These are phyloP conservation scores for Siderastrea radians DNA, from an alignment of 92 coral and sea anemone genomes.

Conservation along the genomic window DNA sequence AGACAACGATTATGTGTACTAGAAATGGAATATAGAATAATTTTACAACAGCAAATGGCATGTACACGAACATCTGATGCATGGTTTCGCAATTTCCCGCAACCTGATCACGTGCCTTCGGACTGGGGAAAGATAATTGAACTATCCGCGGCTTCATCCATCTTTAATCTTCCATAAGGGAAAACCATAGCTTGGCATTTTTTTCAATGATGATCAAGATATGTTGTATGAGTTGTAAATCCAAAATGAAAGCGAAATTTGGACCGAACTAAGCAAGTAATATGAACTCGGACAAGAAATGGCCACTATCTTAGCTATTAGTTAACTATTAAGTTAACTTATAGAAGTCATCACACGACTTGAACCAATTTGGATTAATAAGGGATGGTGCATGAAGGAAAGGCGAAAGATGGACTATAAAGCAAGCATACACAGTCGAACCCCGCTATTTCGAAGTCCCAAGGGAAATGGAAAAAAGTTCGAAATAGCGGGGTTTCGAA, in stretches of 20 bases:
- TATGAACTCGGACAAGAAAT: not conserved
- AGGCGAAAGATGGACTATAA: not conserved
- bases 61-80: not conserved
- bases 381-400: not conserved
- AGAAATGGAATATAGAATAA: not conserved
- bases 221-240: not conserved
- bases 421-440: not conserved
- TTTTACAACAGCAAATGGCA: not conserved
- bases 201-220: too few relatives aligned
- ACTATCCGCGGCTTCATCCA: not conserved
- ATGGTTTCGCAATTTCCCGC: not conserved
- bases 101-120: not conserved
- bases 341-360: not conserved
- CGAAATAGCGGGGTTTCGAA: too few relatives aligned
- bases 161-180: not conserved
- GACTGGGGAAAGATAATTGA: not conserved
- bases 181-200: not conserved
- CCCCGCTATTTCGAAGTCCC: too few relatives aligned
- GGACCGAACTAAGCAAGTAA: not conserved
- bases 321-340: too few relatives aligned
- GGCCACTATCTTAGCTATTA: not conserved
- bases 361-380: constrained; percentile 21
- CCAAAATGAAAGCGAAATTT: not conserved
- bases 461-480: too few relatives aligned
- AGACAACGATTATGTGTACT: not conserved